These are phyloP conservation scores for Drosophila niveifrons DNA, from an alignment of 2,888 invertebrate genomes.

Conservation along the genomic window DNA sequence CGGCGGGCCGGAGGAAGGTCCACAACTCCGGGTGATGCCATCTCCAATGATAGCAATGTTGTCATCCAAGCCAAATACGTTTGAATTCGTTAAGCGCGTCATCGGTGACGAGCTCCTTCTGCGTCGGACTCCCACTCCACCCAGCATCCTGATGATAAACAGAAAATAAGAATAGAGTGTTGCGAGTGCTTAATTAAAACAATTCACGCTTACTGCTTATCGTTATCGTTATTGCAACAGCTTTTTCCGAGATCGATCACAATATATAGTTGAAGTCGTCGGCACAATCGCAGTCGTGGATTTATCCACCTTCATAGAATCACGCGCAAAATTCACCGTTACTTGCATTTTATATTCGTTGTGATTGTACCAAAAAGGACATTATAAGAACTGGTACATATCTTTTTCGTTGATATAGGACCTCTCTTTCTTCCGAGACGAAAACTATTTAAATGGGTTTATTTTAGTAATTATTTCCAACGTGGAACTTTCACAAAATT, in stretches of 20 bases:
- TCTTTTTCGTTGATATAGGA: background rate
- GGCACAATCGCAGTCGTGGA: background rate
- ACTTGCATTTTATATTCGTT: background rate
- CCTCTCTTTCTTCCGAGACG: background rate
- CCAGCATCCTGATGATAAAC: background rate
- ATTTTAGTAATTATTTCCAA: too few species aligned
- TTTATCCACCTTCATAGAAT: background rate
- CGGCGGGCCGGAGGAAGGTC: slow-evolving; percentile 1
- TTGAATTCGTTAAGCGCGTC: slow-evolving; percentile 85
- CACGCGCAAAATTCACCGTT: background rate
- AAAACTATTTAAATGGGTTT: too few species aligned
- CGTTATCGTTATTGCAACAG: background rate
- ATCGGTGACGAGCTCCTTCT: slow-evolving; percentile 89
- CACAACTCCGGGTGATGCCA: slow-evolving; percentile 59
- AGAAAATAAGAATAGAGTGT: too few species aligned
- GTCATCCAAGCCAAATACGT: slow-evolving; percentile 76
- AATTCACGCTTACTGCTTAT: background rate
- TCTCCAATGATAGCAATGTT: slow-evolving; percentile 76
- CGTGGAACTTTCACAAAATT: too few species aligned
- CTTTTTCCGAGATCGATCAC: background rate
- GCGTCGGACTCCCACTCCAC: slow-evolving; percentile 85
- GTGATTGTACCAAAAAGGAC: background rate
- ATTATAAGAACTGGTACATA: background rate
- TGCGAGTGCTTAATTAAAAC: too few species aligned
- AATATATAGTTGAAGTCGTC: background rate